Evolutionary conservation across 2,113 vertebrate genomes (phyloP).

Genomic region (Spizaetus ornatus): DNA sequence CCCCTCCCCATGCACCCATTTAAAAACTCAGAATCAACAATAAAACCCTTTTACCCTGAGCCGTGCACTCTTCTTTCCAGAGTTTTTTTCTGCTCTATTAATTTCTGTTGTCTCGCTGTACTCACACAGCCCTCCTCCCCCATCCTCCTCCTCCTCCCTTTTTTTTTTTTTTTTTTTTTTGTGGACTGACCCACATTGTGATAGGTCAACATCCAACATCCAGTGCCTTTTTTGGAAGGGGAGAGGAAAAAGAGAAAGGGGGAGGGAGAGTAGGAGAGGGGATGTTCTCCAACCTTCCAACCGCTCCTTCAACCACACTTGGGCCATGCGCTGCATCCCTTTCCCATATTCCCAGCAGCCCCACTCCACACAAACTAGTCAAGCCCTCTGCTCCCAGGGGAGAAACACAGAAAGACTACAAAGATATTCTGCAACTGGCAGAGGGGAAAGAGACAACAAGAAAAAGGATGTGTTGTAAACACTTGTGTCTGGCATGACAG

Average conservation of each 20-base stretch:
- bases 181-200: conserved; percentile 42
- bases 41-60: conserved; percentile 35
- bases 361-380: not conserved
- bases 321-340: not conserved
- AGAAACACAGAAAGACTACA: not conserved
- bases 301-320: not conserved
- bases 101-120: conserved; percentile 42
- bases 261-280: not conserved
- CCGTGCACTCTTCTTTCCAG: not conserved
- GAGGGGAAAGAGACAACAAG: not conserved
- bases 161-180: not conserved
- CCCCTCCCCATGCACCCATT: not conserved
- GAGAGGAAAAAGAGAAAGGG: not conserved
- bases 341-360: not conserved
- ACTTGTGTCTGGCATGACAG: not conserved
- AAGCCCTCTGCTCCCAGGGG: not conserved
- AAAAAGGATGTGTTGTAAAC: not conserved
- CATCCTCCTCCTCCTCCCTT: not conserved
- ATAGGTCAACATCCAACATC: conserved; percentile 35
- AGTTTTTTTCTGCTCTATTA: conserved; percentile 51
- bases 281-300: not conserved
- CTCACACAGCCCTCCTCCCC: not conserved
- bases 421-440: not conserved
- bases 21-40: not conserved
- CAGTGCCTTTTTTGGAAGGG: conserved; percentile 20